These are phyloP conservation scores for Amphiura filiformis DNA, from an alignment of 35 echinoderm and acorn worm species.

Conservation along the genomic window DNA sequence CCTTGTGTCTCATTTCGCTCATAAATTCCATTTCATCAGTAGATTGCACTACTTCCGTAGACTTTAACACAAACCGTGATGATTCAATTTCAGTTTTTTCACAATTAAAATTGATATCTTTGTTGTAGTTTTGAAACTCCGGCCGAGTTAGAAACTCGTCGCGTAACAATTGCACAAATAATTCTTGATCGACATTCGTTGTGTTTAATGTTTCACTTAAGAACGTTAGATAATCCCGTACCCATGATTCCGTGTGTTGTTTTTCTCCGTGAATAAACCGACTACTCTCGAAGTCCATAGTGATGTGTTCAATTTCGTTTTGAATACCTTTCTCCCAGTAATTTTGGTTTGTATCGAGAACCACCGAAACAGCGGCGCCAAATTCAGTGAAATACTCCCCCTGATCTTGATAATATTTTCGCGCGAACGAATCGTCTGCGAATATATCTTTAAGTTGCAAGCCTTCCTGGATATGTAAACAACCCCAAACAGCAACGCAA, in stretches of 20 bases:
- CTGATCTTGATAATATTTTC: slow-evolving; percentile 52
- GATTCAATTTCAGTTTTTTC: slow-evolving; percentile 43
- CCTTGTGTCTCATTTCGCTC: slow-evolving; percentile 44
- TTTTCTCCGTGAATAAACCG: slow-evolving; percentile 13
- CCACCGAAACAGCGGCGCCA: slow-evolving; percentile 60
- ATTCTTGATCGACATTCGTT: slow-evolving; percentile 2
- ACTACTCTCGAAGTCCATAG: slow-evolving; percentile 53
- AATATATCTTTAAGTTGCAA: slow-evolving; percentile 71
- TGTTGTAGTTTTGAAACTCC: slow-evolving; percentile 36
- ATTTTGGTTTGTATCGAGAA: slow-evolving; percentile 45
- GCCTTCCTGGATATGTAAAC: slow-evolving; percentile 66
- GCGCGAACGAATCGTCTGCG: slow-evolving; percentile 61
- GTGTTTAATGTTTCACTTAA: neutral
- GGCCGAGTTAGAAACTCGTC: slow-evolving; percentile 55
- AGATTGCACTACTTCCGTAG: slow-evolving; percentile 23
- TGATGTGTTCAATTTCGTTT: slow-evolving; percentile 37
- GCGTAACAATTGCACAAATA: slow-evolving; percentile 29
- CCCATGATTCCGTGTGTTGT: slow-evolving; percentile 81
- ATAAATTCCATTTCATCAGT: slow-evolving; percentile 73
- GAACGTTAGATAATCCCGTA: slow-evolving; percentile 54
- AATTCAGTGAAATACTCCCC: slow-evolving; percentile 62
- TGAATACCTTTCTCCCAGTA: slow-evolving; percentile 67
- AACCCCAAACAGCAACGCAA: slow-evolving; percentile 50
- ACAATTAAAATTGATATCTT: slow-evolving; percentile 79
- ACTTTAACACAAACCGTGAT: slow-evolving; percentile 64